Evolutionary conservation across 2,797 vertebrate genomes (phyloP).

Genomic region (Columba guinea): DNA sequence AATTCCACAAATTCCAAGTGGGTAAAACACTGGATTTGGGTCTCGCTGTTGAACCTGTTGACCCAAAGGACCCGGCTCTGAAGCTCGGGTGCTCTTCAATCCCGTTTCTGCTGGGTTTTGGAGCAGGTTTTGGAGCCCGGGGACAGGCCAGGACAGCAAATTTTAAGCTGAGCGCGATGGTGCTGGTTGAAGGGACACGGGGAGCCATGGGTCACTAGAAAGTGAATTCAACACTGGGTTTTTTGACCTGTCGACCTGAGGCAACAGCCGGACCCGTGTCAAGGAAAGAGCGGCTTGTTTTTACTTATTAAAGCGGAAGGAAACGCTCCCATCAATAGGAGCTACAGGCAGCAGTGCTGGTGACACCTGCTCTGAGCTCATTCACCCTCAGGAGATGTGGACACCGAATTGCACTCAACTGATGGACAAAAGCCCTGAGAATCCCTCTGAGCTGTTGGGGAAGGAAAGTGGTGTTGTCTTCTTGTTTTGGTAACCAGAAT

Average conservation of each 20-base stretch:
- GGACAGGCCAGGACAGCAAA: too few relatives aligned
- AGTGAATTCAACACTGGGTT: not conserved
- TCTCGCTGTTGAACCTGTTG: not conserved
- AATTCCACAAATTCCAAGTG: not conserved
- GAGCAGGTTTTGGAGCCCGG: not conserved
- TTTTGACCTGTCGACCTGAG: not conserved
- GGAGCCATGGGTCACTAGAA: too few relatives aligned
- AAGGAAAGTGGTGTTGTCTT: not conserved
- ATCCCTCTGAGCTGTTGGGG: not conserved
- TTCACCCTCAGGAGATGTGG: not conserved
- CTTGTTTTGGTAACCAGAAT: not conserved
- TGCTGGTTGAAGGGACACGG: too few relatives aligned
- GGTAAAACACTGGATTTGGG: not conserved
- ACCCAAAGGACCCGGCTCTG: not conserved
- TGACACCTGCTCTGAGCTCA: not conserved
- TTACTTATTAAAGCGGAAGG: not conserved
- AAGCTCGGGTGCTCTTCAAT: rapidly evolving
- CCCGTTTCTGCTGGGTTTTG: rapidly evolving
- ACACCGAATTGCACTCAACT: not conserved
- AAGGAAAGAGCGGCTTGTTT: not conserved
- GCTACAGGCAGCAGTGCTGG: not conserved
- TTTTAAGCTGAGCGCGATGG: too few relatives aligned
- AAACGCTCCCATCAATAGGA: not conserved
- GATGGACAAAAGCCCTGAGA: not conserved
- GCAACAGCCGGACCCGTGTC: rapidly evolving